Conservation (phyloP, 2,797 vertebrate genomes). For the Scyliorhinus canicula region DNA sequence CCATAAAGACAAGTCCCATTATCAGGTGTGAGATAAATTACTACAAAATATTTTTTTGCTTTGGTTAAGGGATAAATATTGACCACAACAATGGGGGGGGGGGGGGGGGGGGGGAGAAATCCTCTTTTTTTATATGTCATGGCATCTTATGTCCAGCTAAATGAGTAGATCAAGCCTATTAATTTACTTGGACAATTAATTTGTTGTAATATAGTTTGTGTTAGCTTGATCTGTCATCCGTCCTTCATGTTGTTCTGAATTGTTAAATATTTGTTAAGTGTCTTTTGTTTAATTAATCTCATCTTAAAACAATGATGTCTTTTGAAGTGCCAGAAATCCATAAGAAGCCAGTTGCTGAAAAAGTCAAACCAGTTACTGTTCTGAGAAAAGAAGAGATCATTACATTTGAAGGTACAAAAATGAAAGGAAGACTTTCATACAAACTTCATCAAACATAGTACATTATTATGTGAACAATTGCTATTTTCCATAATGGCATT, state of each 20-base stretch:
- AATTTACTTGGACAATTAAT: neutral
- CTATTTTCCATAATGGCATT: neutral
- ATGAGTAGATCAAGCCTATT: neutral
- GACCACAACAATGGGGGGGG: neutral
- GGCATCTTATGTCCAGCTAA: neutral
- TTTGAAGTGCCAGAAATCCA: slow-evolving; percentile 19
- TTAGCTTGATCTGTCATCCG: neutral
- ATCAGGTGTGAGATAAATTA: neutral
- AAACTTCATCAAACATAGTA: neutral
- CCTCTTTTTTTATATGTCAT: neutral
- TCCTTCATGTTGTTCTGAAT: neutral
- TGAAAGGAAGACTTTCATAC: neutral
- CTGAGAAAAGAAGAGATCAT: neutral
- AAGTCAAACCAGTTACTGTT: slow-evolving; percentile 18
- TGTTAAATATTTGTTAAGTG: neutral
- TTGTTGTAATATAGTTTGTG: neutral
- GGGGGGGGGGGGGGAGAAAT: too few species aligned
- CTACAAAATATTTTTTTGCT: neutral
- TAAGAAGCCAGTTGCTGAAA: slow-evolving; percentile 24
- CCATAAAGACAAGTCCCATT: neutral
- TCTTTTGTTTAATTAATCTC: neutral
- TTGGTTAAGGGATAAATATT: neutral
- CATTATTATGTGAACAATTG: neutral
- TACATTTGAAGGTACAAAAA: neutral
- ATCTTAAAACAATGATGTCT: slow-evolving; percentile 11